Conservation (phyloP, 2,888 invertebrate genomes). For the Meteorus cinctellus region DNA sequence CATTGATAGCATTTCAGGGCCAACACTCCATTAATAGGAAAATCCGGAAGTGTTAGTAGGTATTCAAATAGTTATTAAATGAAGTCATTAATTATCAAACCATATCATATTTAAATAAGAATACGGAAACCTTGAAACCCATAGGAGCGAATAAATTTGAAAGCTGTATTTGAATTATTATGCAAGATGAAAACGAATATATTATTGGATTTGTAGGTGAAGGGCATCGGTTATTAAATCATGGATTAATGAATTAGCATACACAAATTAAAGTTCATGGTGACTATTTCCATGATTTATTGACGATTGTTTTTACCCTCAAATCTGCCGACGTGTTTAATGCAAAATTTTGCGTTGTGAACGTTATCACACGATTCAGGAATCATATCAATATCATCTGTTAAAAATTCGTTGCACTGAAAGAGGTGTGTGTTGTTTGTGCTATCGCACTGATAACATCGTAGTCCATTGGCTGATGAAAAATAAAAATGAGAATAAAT, state of each 20-base stretch:
- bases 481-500: constrained; percentile 58
- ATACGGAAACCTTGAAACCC: constrained; percentile 20
- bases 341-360: constrained; percentile 90
- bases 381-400: constrained; percentile 79
- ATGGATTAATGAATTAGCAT: not conserved
- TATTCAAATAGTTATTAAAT: not conserved
- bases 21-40: constrained; percentile 57
- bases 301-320: constrained; percentile 80
- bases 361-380: constrained; percentile 85
- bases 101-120: not conserved
- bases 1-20: constrained; percentile 85
- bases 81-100: not conserved
- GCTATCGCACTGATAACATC: constrained; percentile 93
- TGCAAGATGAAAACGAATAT: constrained; percentile 26
- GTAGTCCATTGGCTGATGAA: constrained; percentile 79
- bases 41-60: constrained; percentile 27
- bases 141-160: not conserved
- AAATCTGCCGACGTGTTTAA: constrained; percentile 93
- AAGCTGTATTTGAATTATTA: not conserved
- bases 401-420: constrained; percentile 88
- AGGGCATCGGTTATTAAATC: constrained; percentile 1
- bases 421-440: constrained; percentile 85
- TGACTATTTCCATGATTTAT: constrained; percentile 34
- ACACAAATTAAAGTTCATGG: not conserved
- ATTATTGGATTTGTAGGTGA: constrained; percentile 1